phyloP scores from a whole-genome alignment of 2,888 invertebrate species.

The Catocala fraxini region DNA sequence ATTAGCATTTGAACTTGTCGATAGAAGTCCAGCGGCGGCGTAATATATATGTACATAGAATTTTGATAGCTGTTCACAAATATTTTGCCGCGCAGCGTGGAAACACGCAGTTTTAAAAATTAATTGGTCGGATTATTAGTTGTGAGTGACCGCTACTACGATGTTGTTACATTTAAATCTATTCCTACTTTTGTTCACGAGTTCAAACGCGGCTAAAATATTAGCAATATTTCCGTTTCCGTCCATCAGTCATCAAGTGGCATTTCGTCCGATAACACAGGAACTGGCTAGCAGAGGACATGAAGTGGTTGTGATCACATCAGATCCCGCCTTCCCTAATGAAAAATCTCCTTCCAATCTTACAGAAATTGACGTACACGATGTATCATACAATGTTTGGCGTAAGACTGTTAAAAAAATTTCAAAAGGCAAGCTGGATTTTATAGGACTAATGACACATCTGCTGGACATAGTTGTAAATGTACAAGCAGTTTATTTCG shows the following conservation, averaged over 20 bases:
- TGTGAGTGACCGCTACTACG: too few species aligned
- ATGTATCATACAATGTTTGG: background rate
- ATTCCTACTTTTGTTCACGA: background rate
- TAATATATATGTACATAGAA: too few species aligned
- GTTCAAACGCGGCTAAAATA: background rate
- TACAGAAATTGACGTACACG: background rate
- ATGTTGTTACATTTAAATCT: too few species aligned
- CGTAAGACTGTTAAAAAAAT: background rate
- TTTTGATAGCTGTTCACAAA: too few species aligned
- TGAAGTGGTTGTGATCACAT: background rate
- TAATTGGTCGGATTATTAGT: too few species aligned
- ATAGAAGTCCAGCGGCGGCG: too few species aligned
- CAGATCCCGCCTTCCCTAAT: background rate
- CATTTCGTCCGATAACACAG: too few species aligned
- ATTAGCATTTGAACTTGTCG: too few species aligned
- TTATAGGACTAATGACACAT: too few species aligned
- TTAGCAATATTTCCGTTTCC: background rate
- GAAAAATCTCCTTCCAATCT: background rate
- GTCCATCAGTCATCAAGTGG: background rate
- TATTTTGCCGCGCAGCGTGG: too few species aligned
- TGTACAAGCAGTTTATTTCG: constrained; percentile 9
- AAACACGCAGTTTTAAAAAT: too few species aligned
- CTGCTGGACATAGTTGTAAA: too few species aligned
- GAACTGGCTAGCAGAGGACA: background rate
- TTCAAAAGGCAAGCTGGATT: background rate